Evolutionary conservation across 2,113 vertebrate genomes (phyloP), one percentile per base, ranked within the genome.

Genomic region (Oreochromis spilurus): DNA sequence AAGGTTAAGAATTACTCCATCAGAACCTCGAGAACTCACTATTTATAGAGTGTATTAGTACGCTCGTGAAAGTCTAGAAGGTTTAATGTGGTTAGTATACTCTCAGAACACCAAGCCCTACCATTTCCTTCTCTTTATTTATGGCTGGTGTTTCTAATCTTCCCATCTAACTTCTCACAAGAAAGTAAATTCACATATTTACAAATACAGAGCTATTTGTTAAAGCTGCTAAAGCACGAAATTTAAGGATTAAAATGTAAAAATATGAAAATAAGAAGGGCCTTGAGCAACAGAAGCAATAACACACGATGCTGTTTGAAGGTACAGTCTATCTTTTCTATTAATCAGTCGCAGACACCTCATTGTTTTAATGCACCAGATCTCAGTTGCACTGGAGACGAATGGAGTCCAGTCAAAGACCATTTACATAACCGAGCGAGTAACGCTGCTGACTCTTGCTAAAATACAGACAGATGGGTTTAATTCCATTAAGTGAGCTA

Each of bases 401-500:
- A 84, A 92, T 86, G 54, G 60, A 52, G 52, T 52, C 17, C 9
- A 50, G 79, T 84, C 19, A 40, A 17, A 58, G 54, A 2, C 31
- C 48, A 92, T 95, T 92, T 92, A 90, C 93, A 92, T 91, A 91
- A 89, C 11, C 0, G 10, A 79, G 48, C 26, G 9, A 82, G 81
- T 17, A 83, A 90, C 26, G 21, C 89, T 93, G 94, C 94, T 93
- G 92, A 95, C 92, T 81, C n/a, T 26, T 16, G 93, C 87, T 80
- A 31, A 91, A 94, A 91, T 82, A 48, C 82, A 88, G 90, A 93
- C 60, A 13, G 67, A 92, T 87, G 84, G 84, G 6, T 93, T 94
- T 94, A 91, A 94, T 95, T 93, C 84, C 86, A 91, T 91, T 93
- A 92, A 87, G 93, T 86, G 91, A 91, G 79, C 83, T 50, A 21